Evolutionary conservation across 2,113 vertebrate genomes (phyloP), one percentile per base, ranked within the genome.

Genomic region (Ceyx margarethae): DNA sequence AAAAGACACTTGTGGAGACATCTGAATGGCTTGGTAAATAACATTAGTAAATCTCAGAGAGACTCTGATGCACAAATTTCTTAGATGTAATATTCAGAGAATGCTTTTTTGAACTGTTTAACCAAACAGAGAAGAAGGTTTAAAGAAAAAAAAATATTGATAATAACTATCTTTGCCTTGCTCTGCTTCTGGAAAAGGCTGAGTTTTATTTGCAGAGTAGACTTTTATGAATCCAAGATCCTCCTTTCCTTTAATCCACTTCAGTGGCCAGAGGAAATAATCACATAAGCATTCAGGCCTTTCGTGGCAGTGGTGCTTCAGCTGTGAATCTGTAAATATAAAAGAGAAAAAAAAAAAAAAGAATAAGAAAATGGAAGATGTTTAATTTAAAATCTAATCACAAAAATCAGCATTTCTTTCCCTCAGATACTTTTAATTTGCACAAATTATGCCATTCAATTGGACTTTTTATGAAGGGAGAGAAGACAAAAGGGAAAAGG

Each of bases 311-410:
- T 45, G n/a, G 3, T 21, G 6, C 22, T 87, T 73, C 67, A 45
- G 12, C 3, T 76, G 10, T 31, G 7, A 37, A 73, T 5, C 7
- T 42, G 31, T 61, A 90, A 72, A 87, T 11, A 60, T 2, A 40
- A 31, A 35, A 7, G 4, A 45, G 46, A 60, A n/a, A 65, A 22
- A 21, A 26, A 2, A 15, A 8, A 65, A 22, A 21, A 26, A 2
- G 14, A 8, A 11, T 0, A 9, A 18, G 2, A 13, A 64, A 80
- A 66, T 3, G 16, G 9, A 72, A 60, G 13, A 64, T 2, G 2
- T 18, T 87, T 48, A 2, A 29, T 80, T 91, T 72, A 28, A 87
- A 89, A 57, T 43, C 35, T 57, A 31, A 13, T 1, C 18, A 35
- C 19, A 66, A 51, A 68, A 78, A 33, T 12, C 22, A 68, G 1